A percentile compares a stretch with the other conserved stretches of the same genome.
Conservation (phyloP, 2,888 invertebrate species). For the Syrista parreyssii region DNA sequence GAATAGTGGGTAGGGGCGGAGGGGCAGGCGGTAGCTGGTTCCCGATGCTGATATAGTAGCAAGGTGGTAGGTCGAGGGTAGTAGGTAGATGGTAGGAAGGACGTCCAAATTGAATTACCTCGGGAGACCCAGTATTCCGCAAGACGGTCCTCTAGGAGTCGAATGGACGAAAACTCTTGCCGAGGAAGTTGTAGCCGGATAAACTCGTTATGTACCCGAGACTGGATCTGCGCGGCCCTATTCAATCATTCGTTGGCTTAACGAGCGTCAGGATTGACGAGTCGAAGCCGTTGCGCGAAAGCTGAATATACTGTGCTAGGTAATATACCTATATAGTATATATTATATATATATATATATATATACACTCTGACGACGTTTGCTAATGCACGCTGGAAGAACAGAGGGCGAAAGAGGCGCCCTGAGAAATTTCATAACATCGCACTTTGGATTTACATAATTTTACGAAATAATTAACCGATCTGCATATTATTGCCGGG, state of each 20-base stretch:
- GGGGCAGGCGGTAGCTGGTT: conserved; percentile 41
- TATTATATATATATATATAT: neutral
- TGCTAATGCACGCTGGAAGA: neutral
- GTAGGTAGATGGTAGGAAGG: neutral
- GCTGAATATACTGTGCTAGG: neutral
- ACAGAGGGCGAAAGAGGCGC: neutral
- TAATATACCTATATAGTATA: neutral
- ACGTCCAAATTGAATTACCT: conserved; percentile 53
- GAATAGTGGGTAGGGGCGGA: neutral
- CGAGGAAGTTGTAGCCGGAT: conserved; percentile 27
- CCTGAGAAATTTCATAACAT: conserved; percentile 31
- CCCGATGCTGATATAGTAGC: neutral
- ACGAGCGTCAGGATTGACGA: conserved; percentile 27
- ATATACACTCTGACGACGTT: neutral
- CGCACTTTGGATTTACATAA: conserved; percentile 44
- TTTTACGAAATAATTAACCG: conserved; percentile 51
- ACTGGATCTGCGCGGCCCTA: conserved; percentile 31
- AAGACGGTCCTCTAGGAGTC: conserved; percentile 28
- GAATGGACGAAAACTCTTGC: conserved; percentile 28
- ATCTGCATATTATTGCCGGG: conserved; percentile 43
- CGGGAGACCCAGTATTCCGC: conserved; percentile 38
- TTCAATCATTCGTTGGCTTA: conserved; percentile 42
- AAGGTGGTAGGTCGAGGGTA: no score
- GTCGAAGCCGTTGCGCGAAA: neutral
- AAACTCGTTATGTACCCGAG: conserved; percentile 37